Evolutionary conservation across 37 sponge, comb jelly and placozoan genomes (phyloP), one percentile per base, ranked within the genome.

Genomic region (Corticium candelabrum): DNA sequence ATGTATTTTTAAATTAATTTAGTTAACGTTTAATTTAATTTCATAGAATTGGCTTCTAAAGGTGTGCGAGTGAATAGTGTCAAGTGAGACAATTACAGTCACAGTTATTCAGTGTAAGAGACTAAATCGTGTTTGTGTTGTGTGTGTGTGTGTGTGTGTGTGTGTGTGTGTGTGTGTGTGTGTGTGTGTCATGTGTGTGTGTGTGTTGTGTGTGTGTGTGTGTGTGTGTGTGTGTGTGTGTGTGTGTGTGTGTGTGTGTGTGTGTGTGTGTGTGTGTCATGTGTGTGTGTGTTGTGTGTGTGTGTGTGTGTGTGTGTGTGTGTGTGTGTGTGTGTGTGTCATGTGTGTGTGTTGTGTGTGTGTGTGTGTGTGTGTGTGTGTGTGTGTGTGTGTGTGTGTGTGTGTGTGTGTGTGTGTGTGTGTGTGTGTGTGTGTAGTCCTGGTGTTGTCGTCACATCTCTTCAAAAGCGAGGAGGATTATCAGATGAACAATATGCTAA

Each of bases 361-460:
- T 74, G 75, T 74, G 75, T 74, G 75, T 74, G 75, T 74, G 75
- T 74, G 75, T 74, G 75, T 74, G 75, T 74, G 75, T 74, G 75
- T 74, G 75, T 74, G 75, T 74, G 75, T 74, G 75, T 74, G 75
- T 74, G 75, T 74, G 75, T 74, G 75, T 74, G 75, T 74, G 75
- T 2, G 2, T 3, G 1, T 74, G 1, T 74, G 75, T 74, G 37
- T 74, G 3, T 1, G 75, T 1, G 31, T 74, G 2, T 74, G 75
- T 74, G 37, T n/a, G n/a, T n/a, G n/a, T n/a, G n/a, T 21, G 11
- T 50, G 15, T 21, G 11, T 50, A 50, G 62, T 50, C 62, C 62
- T 50, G 62, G 62, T 50, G 62, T 50, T 21, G 21, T 50, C 21
- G 62, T 50, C 62, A 50, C 62, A 27, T 11, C 11, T 11, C 15